phyloP scores from a whole-genome alignment of 2,888 invertebrate species.

The Philhelius pedissequus region DNA sequence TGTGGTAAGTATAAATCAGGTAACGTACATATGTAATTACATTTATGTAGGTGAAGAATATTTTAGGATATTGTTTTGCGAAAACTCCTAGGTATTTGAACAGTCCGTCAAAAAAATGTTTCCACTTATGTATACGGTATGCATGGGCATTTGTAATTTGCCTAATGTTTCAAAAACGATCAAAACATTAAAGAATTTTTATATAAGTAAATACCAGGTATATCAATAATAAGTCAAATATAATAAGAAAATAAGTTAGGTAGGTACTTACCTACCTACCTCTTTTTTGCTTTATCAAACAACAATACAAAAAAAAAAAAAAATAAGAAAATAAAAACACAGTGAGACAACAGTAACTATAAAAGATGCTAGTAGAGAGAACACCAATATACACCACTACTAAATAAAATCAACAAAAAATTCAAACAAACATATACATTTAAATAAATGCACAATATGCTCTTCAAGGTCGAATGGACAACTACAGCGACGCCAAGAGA shows the following conservation, averaged over 20 bases:
- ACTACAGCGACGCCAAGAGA: conserved; percentile 57
- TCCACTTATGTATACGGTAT: neutral
- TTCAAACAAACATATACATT: neutral
- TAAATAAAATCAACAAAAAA: conserved; percentile 28
- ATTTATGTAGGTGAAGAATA: neutral
- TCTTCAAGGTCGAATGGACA: conserved; percentile 67
- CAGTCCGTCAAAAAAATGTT: too few species aligned
- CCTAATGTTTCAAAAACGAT: neutral
- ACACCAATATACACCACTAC: conserved; percentile 9
- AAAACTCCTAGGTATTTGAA: neutral
- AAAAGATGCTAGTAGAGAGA: neutral
- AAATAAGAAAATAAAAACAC: neutral
- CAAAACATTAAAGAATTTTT: neutral
- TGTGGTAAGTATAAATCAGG: neutral
- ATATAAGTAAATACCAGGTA: conserved; percentile 76
- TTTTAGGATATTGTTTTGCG: neutral
- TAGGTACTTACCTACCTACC: too few species aligned
- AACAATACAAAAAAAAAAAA: too few species aligned
- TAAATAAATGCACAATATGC: conserved; percentile 27
- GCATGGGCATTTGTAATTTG: neutral
- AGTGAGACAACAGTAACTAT: conserved; percentile 4
- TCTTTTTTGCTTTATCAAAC: too few species aligned
- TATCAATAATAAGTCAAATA: too few species aligned
- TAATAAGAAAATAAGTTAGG: neutral
- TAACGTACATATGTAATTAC: too few species aligned